phyloP scores from a whole-genome alignment of 2,113 vertebrate genomes.

The Edolisoma coerulescens region DNA sequence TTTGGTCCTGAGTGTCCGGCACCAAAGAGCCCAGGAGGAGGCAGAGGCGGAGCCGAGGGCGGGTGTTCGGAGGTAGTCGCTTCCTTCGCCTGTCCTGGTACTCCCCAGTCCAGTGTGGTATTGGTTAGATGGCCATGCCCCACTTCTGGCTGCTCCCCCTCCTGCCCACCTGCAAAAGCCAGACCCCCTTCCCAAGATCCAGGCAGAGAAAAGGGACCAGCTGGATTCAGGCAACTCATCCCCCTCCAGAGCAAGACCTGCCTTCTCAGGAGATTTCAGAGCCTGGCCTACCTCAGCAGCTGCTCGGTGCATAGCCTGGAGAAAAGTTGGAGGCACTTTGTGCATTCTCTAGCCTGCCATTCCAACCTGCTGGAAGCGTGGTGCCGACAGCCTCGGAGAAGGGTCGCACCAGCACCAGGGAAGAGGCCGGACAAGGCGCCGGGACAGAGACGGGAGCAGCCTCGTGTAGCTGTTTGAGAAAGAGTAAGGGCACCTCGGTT shows the following conservation, averaged over 20 bases:
- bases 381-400: neutral
- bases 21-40: neutral
- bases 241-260: neutral
- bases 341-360: slow-evolving; percentile 27
- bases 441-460: neutral
- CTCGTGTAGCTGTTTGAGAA: neutral
- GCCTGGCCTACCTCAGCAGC: slow-evolving; percentile 1
- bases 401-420: neutral
- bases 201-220: neutral
- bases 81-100: neutral
- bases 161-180: neutral
- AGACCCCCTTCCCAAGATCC: neutral
- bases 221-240: neutral
- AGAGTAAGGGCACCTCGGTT: neutral
- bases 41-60: neutral
- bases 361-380: neutral
- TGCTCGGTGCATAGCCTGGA: slow-evolving; percentile 48
- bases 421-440: fast-evolving
- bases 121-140: neutral
- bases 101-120: neutral
- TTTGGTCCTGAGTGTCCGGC: slow-evolving; percentile 23
- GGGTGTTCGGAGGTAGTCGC: slow-evolving; percentile 7
- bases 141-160: neutral
- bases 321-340: slow-evolving; percentile 60
- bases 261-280: neutral